Percentiles rank a stretch among this genome's conserved stretches.
Evolutionary conservation across 2,797 vertebrate species (phyloP).

Genomic region (Platalea minor): DNA sequence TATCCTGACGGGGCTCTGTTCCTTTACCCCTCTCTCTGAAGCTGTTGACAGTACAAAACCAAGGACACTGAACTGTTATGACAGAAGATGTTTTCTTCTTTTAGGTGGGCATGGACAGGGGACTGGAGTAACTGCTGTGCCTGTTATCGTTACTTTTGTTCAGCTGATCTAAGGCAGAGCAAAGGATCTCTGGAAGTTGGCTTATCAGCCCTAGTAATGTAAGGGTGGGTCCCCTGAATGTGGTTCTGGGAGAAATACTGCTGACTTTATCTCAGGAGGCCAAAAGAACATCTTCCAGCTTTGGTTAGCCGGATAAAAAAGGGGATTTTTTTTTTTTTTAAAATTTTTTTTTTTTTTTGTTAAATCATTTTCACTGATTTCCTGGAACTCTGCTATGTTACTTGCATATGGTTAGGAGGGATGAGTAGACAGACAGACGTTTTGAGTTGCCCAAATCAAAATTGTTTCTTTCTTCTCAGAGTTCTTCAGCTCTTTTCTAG

Average conservation of each 20-base stretch:
- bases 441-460: background rate
- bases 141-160: background rate
- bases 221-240: background rate
- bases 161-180: background rate
- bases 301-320: background rate
- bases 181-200: background rate
- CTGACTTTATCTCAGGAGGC: background rate
- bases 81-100: slow-evolving; percentile 19
- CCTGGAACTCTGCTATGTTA: background rate
- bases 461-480: background rate
- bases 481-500: background rate
- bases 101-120: background rate
- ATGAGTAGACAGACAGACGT: background rate
- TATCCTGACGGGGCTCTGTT: slow-evolving; percentile 67
- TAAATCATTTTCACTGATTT: background rate
- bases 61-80: slow-evolving; percentile 13
- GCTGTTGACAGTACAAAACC: background rate
- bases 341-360: background rate
- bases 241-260: background rate
- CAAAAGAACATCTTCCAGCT: background rate
- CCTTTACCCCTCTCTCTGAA: slow-evolving; percentile 27
- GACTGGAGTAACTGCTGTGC: background rate
- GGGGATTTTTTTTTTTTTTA: rapidly evolving
- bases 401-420: background rate
- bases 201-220: background rate